Evolutionary conservation across 2,113 vertebrate genomes (phyloP), one percentile per base, ranked within the genome.

Genomic region (Amia ocellicauda): DNA sequence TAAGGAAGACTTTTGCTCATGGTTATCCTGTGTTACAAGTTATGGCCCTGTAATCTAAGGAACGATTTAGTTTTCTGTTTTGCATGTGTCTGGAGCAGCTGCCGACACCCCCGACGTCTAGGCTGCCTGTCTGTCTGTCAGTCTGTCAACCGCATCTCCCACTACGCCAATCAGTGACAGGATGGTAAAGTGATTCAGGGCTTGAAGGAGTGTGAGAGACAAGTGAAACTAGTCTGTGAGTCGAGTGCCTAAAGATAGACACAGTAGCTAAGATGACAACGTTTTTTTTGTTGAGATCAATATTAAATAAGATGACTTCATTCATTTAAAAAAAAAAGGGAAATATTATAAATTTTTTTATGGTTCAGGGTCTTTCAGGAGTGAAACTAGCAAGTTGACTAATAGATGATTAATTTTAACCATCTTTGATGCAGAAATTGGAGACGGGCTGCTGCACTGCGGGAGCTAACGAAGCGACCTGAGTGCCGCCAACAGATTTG

Each of bases 291-390:
- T n/a, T 19, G 24, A n/a, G 36, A 22, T 24, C 62, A 16, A 8
- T 27, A 13, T 26, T 28, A 45, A 43, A 45, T 56, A 20, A 42
- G 20, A 56, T 26, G 22, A 47, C 40, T 41, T 45, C 40, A 64
- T 64, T 56, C 43, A 9, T 64, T 53, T 28, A n/a, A n/a, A n/a
- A n/a, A n/a, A n/a, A n/a, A n/a, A n/a, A n/a, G n/a, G n/a, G n/a
- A n/a, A n/a, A n/a, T n/a, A 11, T 43, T 50, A 20, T 22, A 45
- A 64, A 28, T 64, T 64, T 47, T n/a, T 23, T 64, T 23, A 9
- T 27, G 9, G 17, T 14, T 40, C 50, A 42, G 23, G 43, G 19
- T 52, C n/a, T 3, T 10, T 52, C 3, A 10, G 50, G 50, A 2
- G 19, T 52, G 20, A 52, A 52, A 52, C 19, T 10, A 52, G 50